Percentiles rank a stretch among this genome's conserved stretches.
Evolutionary conservation across 1,140 invertebrate species (phyloP).

Genomic region (Anthonomus grandis): DNA sequence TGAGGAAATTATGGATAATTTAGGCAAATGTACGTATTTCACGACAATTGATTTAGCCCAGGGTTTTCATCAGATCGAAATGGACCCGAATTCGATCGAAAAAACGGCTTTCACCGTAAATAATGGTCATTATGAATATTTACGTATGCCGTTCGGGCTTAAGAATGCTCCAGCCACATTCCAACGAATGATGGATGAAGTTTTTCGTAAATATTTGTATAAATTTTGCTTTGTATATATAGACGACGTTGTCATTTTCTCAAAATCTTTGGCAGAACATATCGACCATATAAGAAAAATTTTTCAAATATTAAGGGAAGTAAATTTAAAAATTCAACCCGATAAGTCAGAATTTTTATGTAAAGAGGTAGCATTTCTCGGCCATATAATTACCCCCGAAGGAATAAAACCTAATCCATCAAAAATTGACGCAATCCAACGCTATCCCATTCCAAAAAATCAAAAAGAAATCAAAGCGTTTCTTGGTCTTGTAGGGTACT

Average conservation of each 20-base stretch:
- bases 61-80: slow-evolving; percentile 52
- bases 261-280: slow-evolving; percentile 36
- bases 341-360: slow-evolving; percentile 41
- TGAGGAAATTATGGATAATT: slow-evolving; percentile 49
- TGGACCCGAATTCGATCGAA: slow-evolving; percentile 42
- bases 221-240: slow-evolving; percentile 42
- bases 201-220: slow-evolving; percentile 36
- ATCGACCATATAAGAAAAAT: slow-evolving; percentile 29
- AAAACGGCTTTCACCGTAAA: slow-evolving; percentile 53
- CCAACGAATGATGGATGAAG: slow-evolving; percentile 48
- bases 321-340: slow-evolving; percentile 37
- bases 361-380: slow-evolving; percentile 28
- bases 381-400: slow-evolving; percentile 21
- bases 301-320: slow-evolving; percentile 30
- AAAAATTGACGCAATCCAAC: slow-evolving; percentile 17
- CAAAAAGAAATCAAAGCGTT: slow-evolving; percentile 26
- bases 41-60: slow-evolving; percentile 51
- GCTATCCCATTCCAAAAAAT: slow-evolving; percentile 16
- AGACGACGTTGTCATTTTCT: slow-evolving; percentile 42
- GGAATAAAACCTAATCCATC: slow-evolving; percentile 23
- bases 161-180: slow-evolving; percentile 50
- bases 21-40: slow-evolving; percentile 52
- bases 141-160: slow-evolving; percentile 49
- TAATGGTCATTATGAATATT: slow-evolving; percentile 46
- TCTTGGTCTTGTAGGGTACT: slow-evolving; percentile 27